Base-by-base conservation (phyloP, 2,113 vertebrate genomes). In the Odocoileus virginianus region DNA sequence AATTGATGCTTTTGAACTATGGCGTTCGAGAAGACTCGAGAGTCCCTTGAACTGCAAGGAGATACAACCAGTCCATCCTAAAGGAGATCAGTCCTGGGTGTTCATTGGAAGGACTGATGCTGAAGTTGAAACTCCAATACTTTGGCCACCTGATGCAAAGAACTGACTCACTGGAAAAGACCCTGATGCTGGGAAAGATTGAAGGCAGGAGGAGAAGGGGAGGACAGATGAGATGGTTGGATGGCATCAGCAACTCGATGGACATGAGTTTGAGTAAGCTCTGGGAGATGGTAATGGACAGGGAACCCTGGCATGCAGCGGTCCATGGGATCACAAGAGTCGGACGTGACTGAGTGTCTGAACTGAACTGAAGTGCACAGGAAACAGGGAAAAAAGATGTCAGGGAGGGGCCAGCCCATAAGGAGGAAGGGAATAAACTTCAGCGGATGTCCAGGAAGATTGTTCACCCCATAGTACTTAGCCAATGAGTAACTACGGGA, bases 301-400 rank as follows among this genome's bases (percentile, higher is more conserved):
- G 67, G 67, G 67, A 71, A 19, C n/a, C 19, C 67, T 71, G 67
- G 67, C 5, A 2, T 40, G 19, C 19, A 23, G 10, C 10, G 12
- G 11, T 71, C 11, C 19, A 71, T 23, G n/a, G 19, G n/a, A 19
- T 71, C 5, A 1, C 67, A 71, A 71, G n/a, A 36, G n/a, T 40
- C 0, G 4, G n/a, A 40, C 19, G 23, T 2, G 0, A 71, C 19
- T 40, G n/a, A 71, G 67, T 0, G 2, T 40, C 19, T 40, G n/a
- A 71, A 71, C n/a, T 71, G 10, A 40, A 71, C 10, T 54, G 52
- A 57, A 57, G 55, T 40, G 71, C 23, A 57, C 55, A 25, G 23
- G 55, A 23, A 57, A 57, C 2, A 25, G 55, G 21, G 7, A 25
- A 57, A 25, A 7, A 57, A 57, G 55, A 9, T 25, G 55, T 25